These are phyloP conservation scores for Myotis davidii DNA, from an alignment of 2,113 vertebrate genomes.

Conservation along the genomic window DNA sequence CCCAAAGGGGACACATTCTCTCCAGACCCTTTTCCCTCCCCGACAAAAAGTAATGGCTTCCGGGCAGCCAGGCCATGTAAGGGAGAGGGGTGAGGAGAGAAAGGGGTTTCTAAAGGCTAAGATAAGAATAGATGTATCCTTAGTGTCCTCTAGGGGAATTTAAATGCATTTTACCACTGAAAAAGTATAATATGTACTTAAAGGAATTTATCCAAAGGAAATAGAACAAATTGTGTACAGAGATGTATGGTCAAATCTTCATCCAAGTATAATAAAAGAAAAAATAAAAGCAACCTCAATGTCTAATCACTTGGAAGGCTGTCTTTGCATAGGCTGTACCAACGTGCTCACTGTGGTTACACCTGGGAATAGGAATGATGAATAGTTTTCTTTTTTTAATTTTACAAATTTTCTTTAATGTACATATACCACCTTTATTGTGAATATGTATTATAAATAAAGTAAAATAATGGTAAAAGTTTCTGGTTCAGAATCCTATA, in stretches of 20 bases:
- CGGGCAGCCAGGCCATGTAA: neutral
- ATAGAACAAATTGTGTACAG: neutral
- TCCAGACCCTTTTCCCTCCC: neutral
- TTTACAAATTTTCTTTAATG: neutral
- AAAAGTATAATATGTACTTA: neutral
- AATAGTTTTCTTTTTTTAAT: neutral
- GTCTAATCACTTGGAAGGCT: neutral
- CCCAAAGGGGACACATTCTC: neutral
- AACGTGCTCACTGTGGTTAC: rapidly evolving
- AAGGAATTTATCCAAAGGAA: neutral
- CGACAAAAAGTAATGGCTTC: neutral
- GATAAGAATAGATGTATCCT: neutral
- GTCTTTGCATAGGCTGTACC: rapidly evolving
- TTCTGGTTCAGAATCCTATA: neutral
- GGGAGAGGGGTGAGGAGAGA: neutral
- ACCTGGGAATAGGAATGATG: rapidly evolving
- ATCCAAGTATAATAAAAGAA: neutral
- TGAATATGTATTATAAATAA: neutral
- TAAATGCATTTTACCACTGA: neutral
- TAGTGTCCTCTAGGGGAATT: neutral
- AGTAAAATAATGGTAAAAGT: neutral
- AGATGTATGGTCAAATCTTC: neutral
- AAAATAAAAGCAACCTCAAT: neutral
- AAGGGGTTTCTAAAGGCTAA: neutral
- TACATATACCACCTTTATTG: neutral